Evolutionary conservation across 2,113 vertebrate genomes (phyloP).

Genomic region (Petaurus breviceps): DNA sequence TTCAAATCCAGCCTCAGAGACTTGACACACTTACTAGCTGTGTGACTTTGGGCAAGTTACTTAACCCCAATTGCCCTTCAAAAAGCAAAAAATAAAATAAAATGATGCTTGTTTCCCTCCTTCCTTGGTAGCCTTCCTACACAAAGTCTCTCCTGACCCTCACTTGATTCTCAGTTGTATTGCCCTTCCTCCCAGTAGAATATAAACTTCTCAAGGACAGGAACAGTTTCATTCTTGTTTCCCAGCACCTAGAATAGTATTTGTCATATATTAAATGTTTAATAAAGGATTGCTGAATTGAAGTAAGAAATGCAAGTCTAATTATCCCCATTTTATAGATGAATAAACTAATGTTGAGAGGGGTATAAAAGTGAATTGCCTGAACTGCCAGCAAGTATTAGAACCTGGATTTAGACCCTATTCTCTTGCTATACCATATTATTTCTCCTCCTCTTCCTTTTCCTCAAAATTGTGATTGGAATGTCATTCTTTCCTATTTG

Average conservation of each 20-base stretch:
- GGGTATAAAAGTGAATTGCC: not conserved
- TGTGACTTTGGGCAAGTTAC: too few species aligned
- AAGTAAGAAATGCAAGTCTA: not conserved
- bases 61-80: too few species aligned
- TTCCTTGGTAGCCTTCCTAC: not conserved
- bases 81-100: too few species aligned
- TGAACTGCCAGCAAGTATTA: not conserved
- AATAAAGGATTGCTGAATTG: not conserved
- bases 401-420: not conserved
- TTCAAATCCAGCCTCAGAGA: too few species aligned
- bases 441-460: not conserved
- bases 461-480: not conserved
- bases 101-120: not conserved
- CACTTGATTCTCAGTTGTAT: not conserved
- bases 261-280: not conserved
- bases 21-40: too few species aligned
- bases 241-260: not conserved
- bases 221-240: not conserved
- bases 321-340: not conserved
- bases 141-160: not conserved
- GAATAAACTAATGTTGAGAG: not conserved
- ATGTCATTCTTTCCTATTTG: not conserved
- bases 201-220: not conserved
- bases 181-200: conserved; percentile 13
- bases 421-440: not conserved